Evolutionary conservation across 1,140 invertebrate species (phyloP), one percentile per base, ranked within the genome.

Genomic region (Cherax quadricarinatus): DNA sequence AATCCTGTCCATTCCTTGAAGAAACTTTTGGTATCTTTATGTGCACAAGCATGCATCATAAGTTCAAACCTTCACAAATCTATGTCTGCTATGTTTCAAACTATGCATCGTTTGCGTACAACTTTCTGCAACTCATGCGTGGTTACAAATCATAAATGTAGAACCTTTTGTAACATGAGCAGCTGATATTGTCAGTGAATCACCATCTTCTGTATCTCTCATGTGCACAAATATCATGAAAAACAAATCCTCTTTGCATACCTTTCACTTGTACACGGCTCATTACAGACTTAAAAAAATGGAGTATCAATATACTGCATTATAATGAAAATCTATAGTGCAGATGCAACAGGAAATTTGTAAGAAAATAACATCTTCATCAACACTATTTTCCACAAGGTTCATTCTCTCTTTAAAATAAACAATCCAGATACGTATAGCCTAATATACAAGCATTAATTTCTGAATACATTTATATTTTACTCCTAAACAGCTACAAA

Each of bases 301-400:
- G 57, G 12, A 41, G n/a, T 24, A 80, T 88, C 14, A 80, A 66
- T 79, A 60, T 21, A 79, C 30, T 41, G 30, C 30, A 41, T 80
- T 80, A 60, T 48, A 88, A 60, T 24, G 53, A 48, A 62, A 70
- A 66, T 85, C 30, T 66, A 70, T 5, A 18, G 73, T 21, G 41
- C 21, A 79, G 48, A 53, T 87, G 70, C 53, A 75, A 41, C 41
- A 41, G 21, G 60, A 80, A 51, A 53, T 57, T 79, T 60, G n/a
- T 88, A 79, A 57, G 86, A 88, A 88, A 88, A 88, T 80, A 88
- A 88, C n/a, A 88, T 88, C 75, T 88, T 51, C 21, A 79, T 60
- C 53, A 88, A 21, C 49, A 87, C 49, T 87, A 57, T 51, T 60
- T 21, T 51, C 70, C 57, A 80, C 21, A 80, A 88, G 81, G 24